Percentiles rank a stretch among this genome's conserved stretches.
Conservation (phyloP, 2,797 vertebrate genomes). For the Aplochiton taeniatus region DNA sequence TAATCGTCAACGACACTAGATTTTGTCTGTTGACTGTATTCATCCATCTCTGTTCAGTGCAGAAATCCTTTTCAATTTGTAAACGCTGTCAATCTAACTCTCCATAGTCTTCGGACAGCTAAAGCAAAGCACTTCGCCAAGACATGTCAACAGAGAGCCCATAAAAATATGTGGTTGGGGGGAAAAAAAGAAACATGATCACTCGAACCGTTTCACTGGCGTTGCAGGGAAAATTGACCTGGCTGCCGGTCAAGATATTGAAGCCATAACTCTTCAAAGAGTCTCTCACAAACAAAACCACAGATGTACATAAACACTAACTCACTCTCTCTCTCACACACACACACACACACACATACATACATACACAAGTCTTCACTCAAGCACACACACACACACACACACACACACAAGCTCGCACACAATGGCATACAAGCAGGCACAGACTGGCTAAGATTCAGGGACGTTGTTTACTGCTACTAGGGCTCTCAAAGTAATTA, state of each 20-base stretch:
- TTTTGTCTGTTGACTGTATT: too few relatives aligned
- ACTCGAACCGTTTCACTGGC: slow-evolving; percentile 47
- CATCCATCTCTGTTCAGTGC: not conserved
- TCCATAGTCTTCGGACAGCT: not conserved
- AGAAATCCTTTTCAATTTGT: not conserved
- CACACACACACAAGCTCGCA: too few relatives aligned
- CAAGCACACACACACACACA: not conserved
- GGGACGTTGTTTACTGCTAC: too few relatives aligned
- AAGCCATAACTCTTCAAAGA: slow-evolving; percentile 54
- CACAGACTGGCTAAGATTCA: too few relatives aligned
- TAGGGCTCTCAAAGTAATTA: too few relatives aligned
- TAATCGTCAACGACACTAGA: too few relatives aligned
- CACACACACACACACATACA: not conserved
- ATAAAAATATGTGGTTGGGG: slow-evolving; percentile 36
- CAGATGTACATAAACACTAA: not conserved
- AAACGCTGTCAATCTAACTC: not conserved
- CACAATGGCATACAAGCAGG: too few relatives aligned
- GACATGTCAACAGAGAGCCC: slow-evolving; percentile 30
- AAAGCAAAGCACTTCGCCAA: slow-evolving; percentile 32
- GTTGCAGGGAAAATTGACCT: slow-evolving; percentile 43
- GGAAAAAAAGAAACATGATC: slow-evolving; percentile 46
- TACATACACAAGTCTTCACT: not conserved
- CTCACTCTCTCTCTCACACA: slow-evolving; percentile 5
- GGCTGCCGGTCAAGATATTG: slow-evolving; percentile 49
- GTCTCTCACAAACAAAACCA: slow-evolving; percentile 28